Conservation (phyloP, 1,140 invertebrate species). For the Rhopalosiphum maidis region DNA sequence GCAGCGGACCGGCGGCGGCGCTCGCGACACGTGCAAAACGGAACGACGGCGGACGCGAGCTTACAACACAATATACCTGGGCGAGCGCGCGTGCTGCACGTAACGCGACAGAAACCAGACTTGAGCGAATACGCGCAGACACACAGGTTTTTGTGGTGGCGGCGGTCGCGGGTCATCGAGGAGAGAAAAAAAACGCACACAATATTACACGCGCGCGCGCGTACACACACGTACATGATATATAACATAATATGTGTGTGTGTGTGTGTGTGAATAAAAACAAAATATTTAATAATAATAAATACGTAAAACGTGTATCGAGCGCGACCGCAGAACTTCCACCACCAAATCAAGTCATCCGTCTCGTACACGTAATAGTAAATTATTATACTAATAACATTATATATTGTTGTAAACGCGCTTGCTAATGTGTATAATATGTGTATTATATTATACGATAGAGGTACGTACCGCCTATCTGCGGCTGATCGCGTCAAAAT, state of each 20-base stretch:
- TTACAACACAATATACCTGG: background rate
- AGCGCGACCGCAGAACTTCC: background rate
- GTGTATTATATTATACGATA: no score
- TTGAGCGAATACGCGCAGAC: background rate
- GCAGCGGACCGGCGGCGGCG: background rate
- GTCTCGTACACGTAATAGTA: no score
- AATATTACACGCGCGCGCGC: background rate
- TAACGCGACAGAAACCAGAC: constrained; percentile 41
- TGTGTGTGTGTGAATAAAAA: background rate
- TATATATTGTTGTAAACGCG: background rate
- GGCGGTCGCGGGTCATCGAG: background rate
- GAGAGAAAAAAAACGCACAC: background rate
- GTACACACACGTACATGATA: background rate
- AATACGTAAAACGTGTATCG: background rate
- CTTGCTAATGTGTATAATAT: background rate
- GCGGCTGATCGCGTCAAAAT: background rate
- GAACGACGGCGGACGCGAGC: background rate
- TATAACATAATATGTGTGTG: background rate
- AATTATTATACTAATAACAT: background rate
- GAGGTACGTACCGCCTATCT: background rate
- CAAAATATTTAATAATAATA: background rate
- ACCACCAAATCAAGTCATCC: background rate
- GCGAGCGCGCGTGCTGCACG: constrained; percentile 7
- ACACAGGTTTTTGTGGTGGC: constrained; percentile 42
- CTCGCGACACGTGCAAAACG: background rate